These are phyloP conservation scores for Psix sp. DNA, from an alignment of 1,140 invertebrate genomes.

Conservation along the genomic window DNA sequence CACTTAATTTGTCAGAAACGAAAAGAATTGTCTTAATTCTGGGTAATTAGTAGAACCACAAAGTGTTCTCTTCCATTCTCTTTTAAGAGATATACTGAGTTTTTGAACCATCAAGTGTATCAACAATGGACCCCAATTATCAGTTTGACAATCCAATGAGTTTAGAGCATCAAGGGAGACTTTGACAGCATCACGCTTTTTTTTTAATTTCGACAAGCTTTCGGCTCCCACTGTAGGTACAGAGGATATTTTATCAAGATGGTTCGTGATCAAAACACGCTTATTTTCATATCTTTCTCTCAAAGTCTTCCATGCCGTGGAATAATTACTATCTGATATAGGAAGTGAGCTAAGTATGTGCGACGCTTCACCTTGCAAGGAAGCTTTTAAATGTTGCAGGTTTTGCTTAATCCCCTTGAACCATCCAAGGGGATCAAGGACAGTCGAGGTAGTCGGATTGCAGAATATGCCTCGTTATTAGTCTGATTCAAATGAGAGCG, in stretches of 20 bases:
- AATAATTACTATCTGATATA: not conserved
- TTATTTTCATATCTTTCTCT: slow-evolving; percentile 4
- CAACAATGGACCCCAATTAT: not conserved
- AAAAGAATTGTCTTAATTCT: too few relatives aligned
- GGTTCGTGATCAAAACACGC: not conserved
- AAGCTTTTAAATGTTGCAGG: too few relatives aligned
- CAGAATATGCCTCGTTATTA: too few relatives aligned
- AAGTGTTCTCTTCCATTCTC: not conserved
- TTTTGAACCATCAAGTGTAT: not conserved
- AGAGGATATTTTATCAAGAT: not conserved
- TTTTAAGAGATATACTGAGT: not conserved
- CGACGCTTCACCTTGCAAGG: too few relatives aligned
- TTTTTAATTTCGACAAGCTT: not conserved
- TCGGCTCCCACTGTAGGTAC: not conserved
- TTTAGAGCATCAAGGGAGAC: not conserved
- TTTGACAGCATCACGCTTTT: not conserved
- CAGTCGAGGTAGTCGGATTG: too few relatives aligned
- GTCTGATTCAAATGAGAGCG: too few relatives aligned
- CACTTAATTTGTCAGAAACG: too few relatives aligned
- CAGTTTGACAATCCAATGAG: not conserved
- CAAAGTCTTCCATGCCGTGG: not conserved
- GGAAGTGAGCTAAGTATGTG: too few relatives aligned
- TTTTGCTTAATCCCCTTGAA: too few relatives aligned
- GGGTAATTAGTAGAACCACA: too few relatives aligned
- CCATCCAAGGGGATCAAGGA: too few relatives aligned